Base-by-base conservation (phyloP, 2,888 invertebrate species). In the Agrilus mali region DNA sequence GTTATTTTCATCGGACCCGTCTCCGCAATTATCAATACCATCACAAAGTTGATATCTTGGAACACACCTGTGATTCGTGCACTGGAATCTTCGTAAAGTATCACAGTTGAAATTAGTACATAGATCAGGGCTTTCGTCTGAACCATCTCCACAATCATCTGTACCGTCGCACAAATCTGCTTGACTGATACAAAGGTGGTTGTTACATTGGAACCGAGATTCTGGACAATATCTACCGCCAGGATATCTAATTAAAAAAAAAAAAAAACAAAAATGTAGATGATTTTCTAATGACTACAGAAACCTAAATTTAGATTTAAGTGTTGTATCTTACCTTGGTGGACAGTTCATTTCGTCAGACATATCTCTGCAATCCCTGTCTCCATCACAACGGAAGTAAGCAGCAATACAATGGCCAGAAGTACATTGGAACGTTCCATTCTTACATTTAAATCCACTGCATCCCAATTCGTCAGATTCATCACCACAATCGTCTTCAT, bases 401-500 rank as follows among this genome's bases (percentile, higher is more conserved):
- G 84, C 73, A 0, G 89, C 86, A 50, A 95, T 88, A 60, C 96
- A 96, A 61, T 95, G 95, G 0, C 94, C 94, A 13, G 87, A 90
- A 41, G 77, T 74, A 58, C 93, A 94, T 65, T 92, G 88, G 83
- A 92, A 94, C 12, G 88, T 87, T 31, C 86, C 86, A 49, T 86
- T 83, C 72, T 86, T 88, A 68, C 92, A 92, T 57, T 82, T 78
- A 67, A 84, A 89, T 4, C 81, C 82, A 39, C 79, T 80, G 58
- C 93, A 93, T 41, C 80, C 80, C 46, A 79, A 68, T 64, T 94
- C 93, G 60, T 98, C 97, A 3, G 88, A 84, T 54, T 86, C 86
- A 64, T 97, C 96, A 0, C 93, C 92, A 58, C 96, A 97, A 61
- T 97, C 96, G 61, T 95, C 90, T 63, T 95, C 94, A 65, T 88